Base-by-base conservation (phyloP, 1,140 invertebrate species). In the Himalopsyche phryganea region DNA sequence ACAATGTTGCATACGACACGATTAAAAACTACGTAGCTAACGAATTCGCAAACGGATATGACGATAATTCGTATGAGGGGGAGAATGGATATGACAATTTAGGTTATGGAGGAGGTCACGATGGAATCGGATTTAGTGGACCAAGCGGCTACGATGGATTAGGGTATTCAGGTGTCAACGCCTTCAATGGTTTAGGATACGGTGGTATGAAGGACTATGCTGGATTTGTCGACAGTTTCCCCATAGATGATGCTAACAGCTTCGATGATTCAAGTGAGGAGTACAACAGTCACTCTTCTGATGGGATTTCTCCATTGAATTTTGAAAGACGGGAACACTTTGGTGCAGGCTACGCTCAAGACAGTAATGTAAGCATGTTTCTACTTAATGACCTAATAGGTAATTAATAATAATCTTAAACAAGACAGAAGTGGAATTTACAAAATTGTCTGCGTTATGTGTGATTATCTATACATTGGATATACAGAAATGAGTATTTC, bases 321-420 rank as follows among this genome's bases (percentile, higher is more conserved):
- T 48, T 40, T 35, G 33, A 44, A 11, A 42, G 47, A 35, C 23
- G 32, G 33, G 54, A 57, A 17, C 19, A 20, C 10, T 57, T 50
- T 13, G 54, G 54, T 13, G 17, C 47, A 3, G 54, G 54, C 0
- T 57, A 50, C 14, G 47, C 38, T 11, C 6, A 45, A 17, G 28
- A 57, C 18, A 20, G 13, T 10, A 41, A 57, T 20, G 54, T 57
- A 36, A 50, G 54, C 35, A 5, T 40, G 3, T 40, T 40, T 40
- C n/a, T n/a, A n/a, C n/a, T n/a, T n/a, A n/a, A 0, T 19, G 13
- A 36, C 13, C 17, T 18, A n/a, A 7, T 14, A 42, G 6, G 15
- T 42, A 6, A 42, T 13, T 42, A 42, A 42, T n/a, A 9, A 14
- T n/a, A 7, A 6, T 42, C 6, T 14, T 6, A 6, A 10, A 6